Conservation (phyloP, 2,113 vertebrate genomes). For the Rana temporaria region DNA sequence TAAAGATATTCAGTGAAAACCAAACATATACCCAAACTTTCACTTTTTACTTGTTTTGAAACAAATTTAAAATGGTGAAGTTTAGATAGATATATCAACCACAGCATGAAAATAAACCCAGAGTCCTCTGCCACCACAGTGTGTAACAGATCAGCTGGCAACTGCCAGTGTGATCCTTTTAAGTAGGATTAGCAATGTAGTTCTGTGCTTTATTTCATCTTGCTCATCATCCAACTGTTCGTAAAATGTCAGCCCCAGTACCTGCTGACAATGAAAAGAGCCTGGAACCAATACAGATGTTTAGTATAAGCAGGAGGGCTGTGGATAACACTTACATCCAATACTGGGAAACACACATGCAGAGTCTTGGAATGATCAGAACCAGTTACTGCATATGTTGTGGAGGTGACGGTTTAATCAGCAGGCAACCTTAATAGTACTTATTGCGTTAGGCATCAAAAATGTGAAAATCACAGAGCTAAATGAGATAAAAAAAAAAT, state of each 20-base stretch:
- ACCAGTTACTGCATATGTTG: constrained; percentile 6
- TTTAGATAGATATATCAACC: background rate
- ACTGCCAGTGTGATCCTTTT: constrained; percentile 29
- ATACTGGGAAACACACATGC: constrained; percentile 24
- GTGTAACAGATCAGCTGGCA: constrained; percentile 18
- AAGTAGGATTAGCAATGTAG: constrained; percentile 46
- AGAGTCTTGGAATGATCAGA: constrained; percentile 13
- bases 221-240: constrained; percentile 42
- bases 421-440: constrained; percentile 11
- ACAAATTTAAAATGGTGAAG: no score
- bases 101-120: constrained; percentile 10
- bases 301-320: constrained; percentile 46
- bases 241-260: constrained; percentile 47
- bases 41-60: no score
- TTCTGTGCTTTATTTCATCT: constrained; percentile 42
- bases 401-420: constrained; percentile 13
- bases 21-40: no score
- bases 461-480: background rate
- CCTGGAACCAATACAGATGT: constrained; percentile 43
- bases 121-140: background rate
- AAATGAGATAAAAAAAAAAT: constrained; percentile 7
- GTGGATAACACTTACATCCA: constrained; percentile 33
- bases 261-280: constrained; percentile 51
- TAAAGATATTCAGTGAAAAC: no score
- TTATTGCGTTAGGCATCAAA: constrained; percentile 20